phyloP scores from a whole-genome alignment of 2,797 vertebrate genomes.

The Perodicticus potto region DNA sequence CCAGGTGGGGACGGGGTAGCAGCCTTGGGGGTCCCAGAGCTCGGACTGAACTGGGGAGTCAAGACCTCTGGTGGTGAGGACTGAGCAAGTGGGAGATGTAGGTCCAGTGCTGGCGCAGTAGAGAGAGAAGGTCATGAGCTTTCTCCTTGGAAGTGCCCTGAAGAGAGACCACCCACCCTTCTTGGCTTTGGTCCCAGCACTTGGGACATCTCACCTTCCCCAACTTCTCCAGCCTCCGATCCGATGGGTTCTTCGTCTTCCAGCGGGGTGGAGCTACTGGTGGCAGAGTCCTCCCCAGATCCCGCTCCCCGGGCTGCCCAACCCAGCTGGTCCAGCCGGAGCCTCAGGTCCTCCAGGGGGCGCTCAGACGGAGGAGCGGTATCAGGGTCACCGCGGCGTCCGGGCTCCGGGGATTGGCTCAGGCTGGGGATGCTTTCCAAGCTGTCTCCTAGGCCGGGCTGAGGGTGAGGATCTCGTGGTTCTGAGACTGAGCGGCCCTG shows the following conservation, averaged over 20 bases:
- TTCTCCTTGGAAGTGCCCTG: not conserved
- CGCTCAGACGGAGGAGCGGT: conserved; percentile 84
- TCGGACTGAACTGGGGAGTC: conserved; percentile 35
- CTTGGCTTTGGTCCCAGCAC: not conserved
- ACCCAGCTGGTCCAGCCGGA: conserved; percentile 61
- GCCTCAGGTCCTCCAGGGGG: conserved; percentile 81
- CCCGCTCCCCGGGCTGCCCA: not conserved
- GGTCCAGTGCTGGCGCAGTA: conserved; percentile 32
- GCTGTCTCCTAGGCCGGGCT: conserved; percentile 85
- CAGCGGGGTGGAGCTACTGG: conserved; percentile 76
- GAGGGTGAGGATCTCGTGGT: conserved; percentile 87
- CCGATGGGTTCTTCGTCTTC: conserved; percentile 63
- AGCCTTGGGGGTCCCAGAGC: conserved; percentile 37
- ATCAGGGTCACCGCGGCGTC: conserved; percentile 68
- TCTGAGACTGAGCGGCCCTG: conserved; percentile 87
- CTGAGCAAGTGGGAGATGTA: conserved; percentile 10
- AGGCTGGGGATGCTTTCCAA: conserved; percentile 86
- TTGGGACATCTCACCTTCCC: conserved; percentile 69
- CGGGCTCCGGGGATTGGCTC: conserved; percentile 88
- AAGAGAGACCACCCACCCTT: not conserved
- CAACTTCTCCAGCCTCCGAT: conserved; percentile 20
- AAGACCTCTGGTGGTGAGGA: not conserved
- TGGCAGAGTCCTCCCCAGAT: conserved; percentile 59
- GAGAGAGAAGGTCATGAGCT: conserved; percentile 51
- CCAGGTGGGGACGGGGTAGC: conserved; percentile 12